A percentile compares a stretch with the other conserved stretches of the same genome.
phyloP scores from a whole-genome alignment of 2,113 vertebrate genomes.

The Marcusenius ussheri region DNA sequence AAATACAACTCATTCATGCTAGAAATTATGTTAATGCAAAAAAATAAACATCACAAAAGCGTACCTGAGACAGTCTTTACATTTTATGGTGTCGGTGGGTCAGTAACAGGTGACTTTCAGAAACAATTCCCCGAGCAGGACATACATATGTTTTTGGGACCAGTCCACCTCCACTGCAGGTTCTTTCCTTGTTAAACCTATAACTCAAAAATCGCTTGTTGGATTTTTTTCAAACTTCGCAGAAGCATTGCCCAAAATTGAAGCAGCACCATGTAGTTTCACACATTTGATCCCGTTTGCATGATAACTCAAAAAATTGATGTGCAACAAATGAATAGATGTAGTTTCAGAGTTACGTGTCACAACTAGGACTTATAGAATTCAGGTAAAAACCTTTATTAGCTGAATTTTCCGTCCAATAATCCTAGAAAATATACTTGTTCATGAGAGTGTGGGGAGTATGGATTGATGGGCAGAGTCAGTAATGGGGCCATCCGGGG shows the following conservation, averaged over 20 bases:
- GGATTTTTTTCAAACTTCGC: background rate
- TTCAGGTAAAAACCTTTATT: background rate
- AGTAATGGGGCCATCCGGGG: background rate
- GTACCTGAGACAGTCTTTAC: background rate
- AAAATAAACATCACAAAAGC: background rate
- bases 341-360: background rate
- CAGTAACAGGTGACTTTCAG: background rate
- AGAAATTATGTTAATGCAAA: background rate
- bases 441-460: background rate
- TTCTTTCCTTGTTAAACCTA: background rate
- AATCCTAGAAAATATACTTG: background rate
- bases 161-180: background rate
- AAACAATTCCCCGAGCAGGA: background rate
- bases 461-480: background rate
- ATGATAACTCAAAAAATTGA: background rate
- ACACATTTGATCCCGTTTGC: background rate
- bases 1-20: background rate
- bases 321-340: background rate
- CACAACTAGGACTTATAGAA: background rate
- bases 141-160: background rate
- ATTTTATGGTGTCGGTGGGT: background rate
- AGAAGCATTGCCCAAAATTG: background rate
- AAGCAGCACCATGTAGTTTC: background rate
- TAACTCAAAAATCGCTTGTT: background rate
- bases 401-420: background rate